phyloP scores from a whole-genome alignment of 2,888 invertebrate species.

The Leucoptera coffeella region DNA sequence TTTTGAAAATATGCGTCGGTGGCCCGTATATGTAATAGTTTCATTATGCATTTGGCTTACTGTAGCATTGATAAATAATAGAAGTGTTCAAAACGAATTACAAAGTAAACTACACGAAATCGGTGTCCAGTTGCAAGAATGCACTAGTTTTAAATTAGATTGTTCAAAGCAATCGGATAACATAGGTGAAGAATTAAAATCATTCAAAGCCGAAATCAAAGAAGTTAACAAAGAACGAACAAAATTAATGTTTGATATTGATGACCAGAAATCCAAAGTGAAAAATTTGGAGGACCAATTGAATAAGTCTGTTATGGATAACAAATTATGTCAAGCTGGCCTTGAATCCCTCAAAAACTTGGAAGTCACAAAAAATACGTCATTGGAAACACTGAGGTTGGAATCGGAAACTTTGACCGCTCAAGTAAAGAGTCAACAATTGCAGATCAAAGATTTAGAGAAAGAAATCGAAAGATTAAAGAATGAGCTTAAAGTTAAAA shows the following conservation, averaged over 20 bases:
- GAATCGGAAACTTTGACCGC: conserved; percentile 34
- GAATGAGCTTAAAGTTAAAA: conserved; percentile 25
- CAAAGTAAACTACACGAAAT: conserved; percentile 24
- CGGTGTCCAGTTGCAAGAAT: conserved; percentile 31
- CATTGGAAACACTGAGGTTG: conserved; percentile 33
- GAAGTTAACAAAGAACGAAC: conserved; percentile 25
- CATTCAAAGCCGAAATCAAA: conserved; percentile 24
- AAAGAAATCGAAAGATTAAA: conserved; percentile 29
- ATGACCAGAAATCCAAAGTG: conserved; percentile 19
- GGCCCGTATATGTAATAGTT: conserved; percentile 42
- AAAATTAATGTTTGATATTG: conserved; percentile 19
- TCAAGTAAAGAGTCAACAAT: conserved; percentile 28
- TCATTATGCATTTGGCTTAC: conserved; percentile 32
- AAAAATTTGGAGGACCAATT: conserved; percentile 26
- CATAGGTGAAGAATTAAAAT: conserved; percentile 31
- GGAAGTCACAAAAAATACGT: conserved; percentile 36
- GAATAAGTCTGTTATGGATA: conserved; percentile 29
- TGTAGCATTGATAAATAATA: conserved; percentile 43
- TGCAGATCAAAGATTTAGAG: conserved; percentile 31
- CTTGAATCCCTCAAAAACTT: conserved; percentile 37
- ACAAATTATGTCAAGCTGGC: conserved; percentile 37
- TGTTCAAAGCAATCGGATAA: conserved; percentile 35
- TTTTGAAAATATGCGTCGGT: conserved; percentile 47
- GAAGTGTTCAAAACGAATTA: conserved; percentile 36
- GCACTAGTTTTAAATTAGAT: conserved; percentile 30